Base-by-base conservation (phyloP, 2,888 invertebrate genomes). In the Hypsopygia costalis region DNA sequence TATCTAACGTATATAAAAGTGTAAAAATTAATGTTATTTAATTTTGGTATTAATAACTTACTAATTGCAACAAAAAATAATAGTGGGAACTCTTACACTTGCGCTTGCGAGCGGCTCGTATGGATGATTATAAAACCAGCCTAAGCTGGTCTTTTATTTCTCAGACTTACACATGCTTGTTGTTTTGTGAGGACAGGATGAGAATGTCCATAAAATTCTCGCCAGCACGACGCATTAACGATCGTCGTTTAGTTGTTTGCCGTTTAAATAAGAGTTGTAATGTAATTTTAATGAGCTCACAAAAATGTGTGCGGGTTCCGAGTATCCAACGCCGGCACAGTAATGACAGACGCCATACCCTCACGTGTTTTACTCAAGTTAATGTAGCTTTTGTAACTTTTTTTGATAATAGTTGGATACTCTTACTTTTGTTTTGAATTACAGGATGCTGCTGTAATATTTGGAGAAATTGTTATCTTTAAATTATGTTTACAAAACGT, bases 231-330 rank as follows among this genome's bases (percentile, higher is more conserved):
- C 72, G 72, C 81, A 82, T 82, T 82, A 86, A 81, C 81, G 75
- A 81, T 72, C 66, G 64, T 70, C 81, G 79, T 81, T 85, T 82
- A 82, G 81, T 80, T 81, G 83, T 82, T 83, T 81, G 82, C 81
- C 76, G 76, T 81, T 81, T 81, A 83, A 85, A 85, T 81, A 83
- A 79, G 72, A 76, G 76, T 73, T 80, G 80, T 85, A 85, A 86
- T 83, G 85, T 85, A 73, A 81, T 82, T 85, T 86, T 83, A 85
- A 86, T 83, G 85, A 85, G 80, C 77, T 78, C 74, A 79, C 79
- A 81, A 81, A 81, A 80, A 82, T 78, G 78, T 80, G 73, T 75
- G 69, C 70, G 51, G 58, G 61, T 69, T 61, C 65, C 63, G 53
- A 69, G 69, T 62, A 64, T 56, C 55, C 47, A 34, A 44, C 62